Conservation (phyloP, 2,113 vertebrate species). For the Mionectes macconnelli region DNA sequence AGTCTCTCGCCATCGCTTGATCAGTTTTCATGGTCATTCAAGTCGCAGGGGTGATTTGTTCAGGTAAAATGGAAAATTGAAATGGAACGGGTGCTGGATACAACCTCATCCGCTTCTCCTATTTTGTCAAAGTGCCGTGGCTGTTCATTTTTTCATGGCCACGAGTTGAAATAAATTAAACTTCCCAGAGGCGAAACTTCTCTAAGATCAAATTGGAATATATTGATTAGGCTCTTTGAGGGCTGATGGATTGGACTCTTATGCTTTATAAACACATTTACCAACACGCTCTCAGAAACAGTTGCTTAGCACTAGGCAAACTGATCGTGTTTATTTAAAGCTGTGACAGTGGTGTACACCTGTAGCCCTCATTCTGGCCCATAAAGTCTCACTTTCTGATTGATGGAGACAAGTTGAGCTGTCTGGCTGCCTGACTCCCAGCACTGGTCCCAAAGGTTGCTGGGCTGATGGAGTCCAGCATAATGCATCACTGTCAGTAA, state of each 20-base stretch:
- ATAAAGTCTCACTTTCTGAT: constrained; percentile 58
- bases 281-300: constrained; percentile 70
- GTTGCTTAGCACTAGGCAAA: constrained; percentile 71
- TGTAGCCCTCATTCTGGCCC: constrained; percentile 51
- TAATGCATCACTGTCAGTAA: constrained; percentile 63
- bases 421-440: constrained; percentile 52
- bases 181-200: constrained; percentile 75
- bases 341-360: constrained; percentile 47
- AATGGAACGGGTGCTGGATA: constrained; percentile 61
- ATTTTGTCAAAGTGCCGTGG: constrained; percentile 68
- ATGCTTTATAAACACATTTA: constrained; percentile 80
- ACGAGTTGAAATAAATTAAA: constrained; percentile 81
- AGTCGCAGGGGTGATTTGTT: constrained; percentile 68
- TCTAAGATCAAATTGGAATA: constrained; percentile 78
- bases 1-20: not conserved
- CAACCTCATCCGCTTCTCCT: constrained; percentile 53
- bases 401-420: constrained; percentile 67
- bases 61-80: constrained; percentile 75
- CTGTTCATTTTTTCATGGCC: constrained; percentile 74
- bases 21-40: constrained; percentile 66
- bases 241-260: constrained; percentile 75
- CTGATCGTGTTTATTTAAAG: constrained; percentile 73
- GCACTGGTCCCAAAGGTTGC: constrained; percentile 62
- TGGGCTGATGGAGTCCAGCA: constrained; percentile 47
- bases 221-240: constrained; percentile 82